Evolutionary conservation across 1,140 invertebrate species (phyloP).

Genomic region (Bombus picipes): DNA sequence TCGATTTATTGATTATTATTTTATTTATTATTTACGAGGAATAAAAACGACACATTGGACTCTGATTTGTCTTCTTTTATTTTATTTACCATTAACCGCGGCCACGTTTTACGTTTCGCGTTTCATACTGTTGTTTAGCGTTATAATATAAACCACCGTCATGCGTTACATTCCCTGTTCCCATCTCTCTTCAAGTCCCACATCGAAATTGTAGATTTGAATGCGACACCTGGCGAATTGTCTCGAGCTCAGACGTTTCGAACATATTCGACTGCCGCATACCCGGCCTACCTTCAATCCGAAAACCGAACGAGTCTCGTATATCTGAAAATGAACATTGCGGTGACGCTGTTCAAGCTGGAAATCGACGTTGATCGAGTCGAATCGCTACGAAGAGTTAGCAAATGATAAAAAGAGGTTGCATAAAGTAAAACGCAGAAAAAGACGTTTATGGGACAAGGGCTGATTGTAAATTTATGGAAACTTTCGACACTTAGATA

Average conservation of each 20-base stretch:
- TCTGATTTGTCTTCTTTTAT: conserved; percentile 59
- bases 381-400: conserved; percentile 11
- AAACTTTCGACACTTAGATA: conserved; percentile 52
- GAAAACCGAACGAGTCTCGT: conserved; percentile 4
- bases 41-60: conserved; percentile 78
- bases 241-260: conserved; percentile 38
- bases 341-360: neutral
- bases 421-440: neutral
- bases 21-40: conserved; percentile 81
- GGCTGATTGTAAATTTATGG: conserved; percentile 16
- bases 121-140: neutral
- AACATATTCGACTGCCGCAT: conserved; percentile 56
- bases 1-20: conserved; percentile 81
- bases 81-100: conserved; percentile 9
- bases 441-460: neutral
- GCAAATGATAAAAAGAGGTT: neutral
- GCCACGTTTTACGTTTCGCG: conserved; percentile 13
- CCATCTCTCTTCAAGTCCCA: neutral
- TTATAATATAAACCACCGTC: neutral
- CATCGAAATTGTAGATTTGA: neutral
- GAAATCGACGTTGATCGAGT: conserved; percentile 13
- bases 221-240: conserved; percentile 9
- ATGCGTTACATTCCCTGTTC: neutral
- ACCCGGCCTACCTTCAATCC: conserved; percentile 67
- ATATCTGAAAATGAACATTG: neutral